phyloP scores from a whole-genome alignment of 2,113 vertebrate species.

The Elanoides forficatus region DNA sequence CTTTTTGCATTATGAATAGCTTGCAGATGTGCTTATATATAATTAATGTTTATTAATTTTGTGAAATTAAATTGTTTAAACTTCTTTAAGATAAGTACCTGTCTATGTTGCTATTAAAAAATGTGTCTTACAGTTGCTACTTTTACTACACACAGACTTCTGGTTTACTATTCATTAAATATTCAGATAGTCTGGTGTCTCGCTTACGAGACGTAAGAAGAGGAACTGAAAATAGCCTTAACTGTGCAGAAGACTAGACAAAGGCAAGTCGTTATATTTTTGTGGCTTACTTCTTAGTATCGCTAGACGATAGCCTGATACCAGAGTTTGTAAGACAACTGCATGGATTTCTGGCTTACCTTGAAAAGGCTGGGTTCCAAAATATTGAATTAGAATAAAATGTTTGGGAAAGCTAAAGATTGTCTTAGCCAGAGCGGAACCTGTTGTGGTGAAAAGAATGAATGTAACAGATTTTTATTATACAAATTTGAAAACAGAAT shows the following conservation, averaged over 20 bases:
- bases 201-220: neutral
- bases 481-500: neutral
- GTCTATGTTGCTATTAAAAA: neutral
- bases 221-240: slow-evolving; percentile 30
- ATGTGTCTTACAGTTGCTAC: neutral
- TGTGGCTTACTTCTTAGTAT: neutral
- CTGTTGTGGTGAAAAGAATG: neutral
- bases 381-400: neutral
- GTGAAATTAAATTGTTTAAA: neutral
- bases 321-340: neutral
- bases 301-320: neutral
- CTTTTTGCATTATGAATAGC: neutral
- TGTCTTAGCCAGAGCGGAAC: neutral
- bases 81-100: neutral
- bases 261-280: neutral
- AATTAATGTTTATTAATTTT: slow-evolving; percentile 3
- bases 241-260: neutral
- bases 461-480: neutral
- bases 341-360: neutral
- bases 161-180: neutral
- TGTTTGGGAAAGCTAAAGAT: neutral
- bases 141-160: neutral
- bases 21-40: neutral
- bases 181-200: neutral
- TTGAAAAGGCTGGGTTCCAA: neutral